phyloP scores from a whole-genome alignment of 2,888 invertebrate species.

The Thereva nobilitata region DNA sequence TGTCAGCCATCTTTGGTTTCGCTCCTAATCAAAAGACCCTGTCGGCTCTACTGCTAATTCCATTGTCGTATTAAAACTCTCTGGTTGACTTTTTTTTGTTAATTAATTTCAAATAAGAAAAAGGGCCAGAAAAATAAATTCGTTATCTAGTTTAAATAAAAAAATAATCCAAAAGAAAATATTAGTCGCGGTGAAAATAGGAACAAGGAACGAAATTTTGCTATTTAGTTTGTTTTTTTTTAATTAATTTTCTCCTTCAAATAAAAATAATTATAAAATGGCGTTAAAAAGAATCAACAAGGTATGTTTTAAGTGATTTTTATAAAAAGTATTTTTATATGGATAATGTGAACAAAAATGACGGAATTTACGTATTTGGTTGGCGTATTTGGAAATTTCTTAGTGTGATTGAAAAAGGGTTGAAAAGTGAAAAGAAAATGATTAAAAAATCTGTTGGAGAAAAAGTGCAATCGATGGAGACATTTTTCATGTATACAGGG shows the following conservation, averaged over 20 bases:
- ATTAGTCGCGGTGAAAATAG: neutral
- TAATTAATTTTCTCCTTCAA: constrained; percentile 51
- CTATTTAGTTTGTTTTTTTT: constrained; percentile 33
- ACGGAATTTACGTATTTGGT: neutral
- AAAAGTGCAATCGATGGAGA: constrained; percentile 25
- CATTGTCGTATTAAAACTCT: constrained; percentile 70
- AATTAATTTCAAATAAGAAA: constrained; percentile 55
- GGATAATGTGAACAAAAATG: constrained; percentile 7
- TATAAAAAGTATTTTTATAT: no score
- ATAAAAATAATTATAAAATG: constrained; percentile 63
- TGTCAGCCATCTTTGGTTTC: constrained; percentile 84
- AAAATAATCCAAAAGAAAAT: constrained; percentile 50
- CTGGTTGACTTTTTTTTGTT: constrained; percentile 34
- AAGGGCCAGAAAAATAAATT: constrained; percentile 63
- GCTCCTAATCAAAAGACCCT: constrained; percentile 77
- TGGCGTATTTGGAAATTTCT: neutral
- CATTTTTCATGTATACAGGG: constrained; percentile 1
- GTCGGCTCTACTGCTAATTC: constrained; percentile 70
- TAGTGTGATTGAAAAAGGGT: neutral
- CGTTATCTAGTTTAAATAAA: constrained; percentile 62
- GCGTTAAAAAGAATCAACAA: constrained; percentile 98
- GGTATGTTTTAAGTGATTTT: constrained; percentile 64
- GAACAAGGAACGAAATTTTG: constrained; percentile 26
- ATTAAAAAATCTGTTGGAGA: constrained; percentile 18
- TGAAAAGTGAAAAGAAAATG: constrained; percentile 1